Evolutionary conservation across 1,140 invertebrate genomes (phyloP).

Genomic region (Parasteatoda tepidariorum): DNA sequence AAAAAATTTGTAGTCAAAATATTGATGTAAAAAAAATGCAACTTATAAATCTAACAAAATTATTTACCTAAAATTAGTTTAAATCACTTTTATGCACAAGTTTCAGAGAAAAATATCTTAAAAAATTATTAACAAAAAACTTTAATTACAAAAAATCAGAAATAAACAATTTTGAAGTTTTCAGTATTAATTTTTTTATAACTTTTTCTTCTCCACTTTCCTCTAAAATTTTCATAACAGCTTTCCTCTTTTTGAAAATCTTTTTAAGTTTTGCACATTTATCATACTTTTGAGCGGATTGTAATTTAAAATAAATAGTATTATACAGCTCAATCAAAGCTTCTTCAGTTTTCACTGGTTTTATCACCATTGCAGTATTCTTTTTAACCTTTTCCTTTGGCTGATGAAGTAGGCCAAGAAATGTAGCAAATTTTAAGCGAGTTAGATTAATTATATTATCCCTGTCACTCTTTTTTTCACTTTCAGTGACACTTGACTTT

Average conservation of each 20-base stretch:
- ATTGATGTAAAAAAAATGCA: no score
- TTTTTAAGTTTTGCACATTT: slow-evolving; percentile 20
- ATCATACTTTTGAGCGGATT: background rate
- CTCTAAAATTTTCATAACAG: slow-evolving; percentile 3
- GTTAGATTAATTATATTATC: background rate
- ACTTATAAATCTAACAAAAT: no score
- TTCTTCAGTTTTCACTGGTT: background rate
- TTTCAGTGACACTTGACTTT: background rate
- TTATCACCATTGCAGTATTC: background rate
- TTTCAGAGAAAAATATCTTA: background rate
- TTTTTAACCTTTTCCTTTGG: background rate
- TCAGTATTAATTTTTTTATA: slow-evolving; percentile 2
- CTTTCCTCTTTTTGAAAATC: background rate
- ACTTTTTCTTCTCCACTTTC: background rate
- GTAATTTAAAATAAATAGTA: background rate
- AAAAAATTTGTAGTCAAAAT: no score
- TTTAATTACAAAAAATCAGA: background rate
- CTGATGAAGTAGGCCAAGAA: background rate
- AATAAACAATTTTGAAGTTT: slow-evolving; percentile 17
- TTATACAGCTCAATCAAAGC: slow-evolving; percentile 10
- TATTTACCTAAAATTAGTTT: background rate
- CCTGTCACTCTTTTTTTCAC: background rate
- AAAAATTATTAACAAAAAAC: background rate
- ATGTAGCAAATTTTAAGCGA: background rate
- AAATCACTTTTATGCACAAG: background rate